Evolutionary conservation across 2,113 vertebrate genomes (phyloP), one percentile per base, ranked within the genome.

Genomic region (Nerophis ophidion): DNA sequence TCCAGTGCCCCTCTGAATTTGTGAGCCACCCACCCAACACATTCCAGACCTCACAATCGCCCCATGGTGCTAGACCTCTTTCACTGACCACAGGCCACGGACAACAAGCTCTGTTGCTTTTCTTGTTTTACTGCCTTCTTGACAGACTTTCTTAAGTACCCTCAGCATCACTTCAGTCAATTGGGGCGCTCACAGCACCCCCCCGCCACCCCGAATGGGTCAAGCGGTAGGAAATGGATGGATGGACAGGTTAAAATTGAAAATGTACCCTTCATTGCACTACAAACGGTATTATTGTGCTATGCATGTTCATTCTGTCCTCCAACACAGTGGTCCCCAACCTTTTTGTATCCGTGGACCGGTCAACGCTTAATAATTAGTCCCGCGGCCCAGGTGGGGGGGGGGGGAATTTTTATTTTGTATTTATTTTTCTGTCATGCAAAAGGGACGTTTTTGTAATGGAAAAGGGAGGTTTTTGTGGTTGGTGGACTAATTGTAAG

Each of bases 141-240:
- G 49, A 61, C 26, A 51, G 38, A 57, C 66, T 17, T 70, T 53
- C 53, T 66, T 9, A 35, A 67, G 66, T 12, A 42, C 50, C 5
- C 17, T 6, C 38, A 77, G 75, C 42, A 70, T 35, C 74, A 63
- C 69, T 69, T 65, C 12, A 65, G 66, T 68, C 55, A 75, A 72
- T 45, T 71, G 63, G 48, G 16, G 48, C 52, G 47, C 33, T 69
- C 61, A 67, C 68, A 60, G 34, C 2, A 49, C 1, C 7, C 5
- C 13, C 40, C 57, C 19, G 26, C 26, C 1, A 26, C 26, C 1
- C 26, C 26, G 26, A 26, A 26, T 3, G 26, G 26, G 26, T 3
- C 26, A 26, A 26, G 26, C 2, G 26, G 26, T 26, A 26, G 26
- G 4, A 26, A 26, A 26, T 26, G 26, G 26, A 26, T 26, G 2